A percentile compares a stretch with the other conserved stretches of the same genome.
These are phyloP conservation scores for Pseudopipra pipra DNA, from an alignment of 2,113 vertebrate genomes.

Conservation along the genomic window DNA sequence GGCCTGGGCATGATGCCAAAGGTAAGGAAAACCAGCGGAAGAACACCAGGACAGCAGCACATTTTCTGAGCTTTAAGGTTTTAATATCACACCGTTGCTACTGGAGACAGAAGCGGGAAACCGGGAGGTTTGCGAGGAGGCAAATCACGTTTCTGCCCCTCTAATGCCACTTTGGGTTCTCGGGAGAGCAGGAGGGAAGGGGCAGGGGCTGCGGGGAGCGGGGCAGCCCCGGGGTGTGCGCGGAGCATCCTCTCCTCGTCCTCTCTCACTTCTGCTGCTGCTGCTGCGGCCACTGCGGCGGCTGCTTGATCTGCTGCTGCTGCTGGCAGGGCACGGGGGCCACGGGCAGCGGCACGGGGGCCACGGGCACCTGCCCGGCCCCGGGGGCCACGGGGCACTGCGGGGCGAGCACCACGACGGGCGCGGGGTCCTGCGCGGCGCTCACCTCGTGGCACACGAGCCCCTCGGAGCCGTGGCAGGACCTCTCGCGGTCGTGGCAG, in stretches of 20 bases:
- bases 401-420: constrained; percentile 28
- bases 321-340: constrained; percentile 26
- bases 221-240: fast-evolving
- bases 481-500: neutral
- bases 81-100: constrained; percentile 35
- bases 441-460: constrained; percentile 34
- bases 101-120: neutral
- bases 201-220: neutral
- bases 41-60: neutral
- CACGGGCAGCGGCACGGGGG: neutral
- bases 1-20: neutral
- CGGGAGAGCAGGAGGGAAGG: neutral
- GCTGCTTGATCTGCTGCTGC: constrained; percentile 67
- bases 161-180: neutral
- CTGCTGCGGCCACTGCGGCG: constrained; percentile 30
- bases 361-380: neutral
- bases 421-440: neutral
- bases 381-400: neutral
- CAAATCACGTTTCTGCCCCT: neutral
- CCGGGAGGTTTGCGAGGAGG: neutral
- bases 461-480: constrained; percentile 18
- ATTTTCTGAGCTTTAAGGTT: neutral
- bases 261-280: constrained; percentile 46
- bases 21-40: neutral
- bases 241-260: fast-evolving